Base-by-base conservation (phyloP, 2,797 vertebrate genomes). In the Glossophaga mutica region DNA sequence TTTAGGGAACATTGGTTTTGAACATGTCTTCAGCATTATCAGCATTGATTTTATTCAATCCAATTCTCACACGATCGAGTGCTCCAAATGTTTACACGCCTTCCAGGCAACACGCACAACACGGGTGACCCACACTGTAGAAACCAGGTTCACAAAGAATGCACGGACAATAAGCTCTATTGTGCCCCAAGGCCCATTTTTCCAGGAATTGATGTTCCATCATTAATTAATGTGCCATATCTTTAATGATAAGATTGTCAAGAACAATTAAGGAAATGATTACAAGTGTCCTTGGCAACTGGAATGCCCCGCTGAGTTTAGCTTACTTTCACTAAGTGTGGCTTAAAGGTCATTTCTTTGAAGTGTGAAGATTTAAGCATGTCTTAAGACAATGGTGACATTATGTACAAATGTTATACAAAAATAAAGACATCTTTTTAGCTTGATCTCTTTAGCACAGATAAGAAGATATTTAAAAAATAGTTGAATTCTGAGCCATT, bases 261-360 rank as follows among this genome's bases (percentile, higher is more conserved):
- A 98, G 98, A 98, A 98, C 98, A 98, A 98, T 98, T 98, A 98
- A 98, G 96, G 97, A 98, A 97, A 98, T 98, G 97, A 98, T 98
- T 98, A 98, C 96, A 98, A 98, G 98, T 98, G 98, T 99, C 98
- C 98, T 98, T 98, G 98, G 98, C 96, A 99, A 99, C 98, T 98
- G 98, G 98, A 98, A 98, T 97, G 98, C 93, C 90, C 90, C 71
- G 96, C 93, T 96, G 95, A 98, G 98, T 98, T 98, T 98, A 98
- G 96, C 97, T 98, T 98, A 98, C 97, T 98, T 98, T 98, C 96
- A 97, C 97, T 98, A 98, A 99, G 98, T 98, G 98, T 98, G 92
- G 73, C 98, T 98, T 98, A 98, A 98, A 98, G 98, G 98, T 98
- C 98, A 98, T 98, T 98, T 98, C 97, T 98, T 98, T 99, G 97